Conservation (phyloP, 1,140 invertebrate species). For the Anadara kagoshimensis region DNA sequence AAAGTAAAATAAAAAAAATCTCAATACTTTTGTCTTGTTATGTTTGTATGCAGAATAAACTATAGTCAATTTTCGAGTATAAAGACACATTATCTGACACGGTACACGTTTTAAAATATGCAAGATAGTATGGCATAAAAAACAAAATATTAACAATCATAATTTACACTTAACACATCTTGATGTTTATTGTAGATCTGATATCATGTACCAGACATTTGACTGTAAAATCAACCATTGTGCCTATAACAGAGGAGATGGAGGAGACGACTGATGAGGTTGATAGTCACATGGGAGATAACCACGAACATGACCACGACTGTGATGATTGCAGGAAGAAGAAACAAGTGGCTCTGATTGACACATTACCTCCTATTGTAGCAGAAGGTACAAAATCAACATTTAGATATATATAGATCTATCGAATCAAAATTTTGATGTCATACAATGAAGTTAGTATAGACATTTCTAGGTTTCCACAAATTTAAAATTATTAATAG, state of each 20-base stretch:
- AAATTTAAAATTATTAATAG: no score
- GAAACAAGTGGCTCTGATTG: slow-evolving; percentile 52
- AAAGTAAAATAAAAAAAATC: no score
- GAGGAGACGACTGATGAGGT: slow-evolving; percentile 12
- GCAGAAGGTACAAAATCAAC: slow-evolving; percentile 52
- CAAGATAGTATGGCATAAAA: no score
- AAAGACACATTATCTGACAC: no score
- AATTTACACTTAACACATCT: slow-evolving; percentile 56
- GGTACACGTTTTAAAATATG: no score
- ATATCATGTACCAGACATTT: slow-evolving; percentile 64
- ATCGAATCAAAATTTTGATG: no score
- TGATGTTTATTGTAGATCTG: slow-evolving; percentile 56
- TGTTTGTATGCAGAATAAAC: no score
- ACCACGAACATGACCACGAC: slow-evolving; percentile 54
- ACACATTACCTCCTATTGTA: slow-evolving; percentile 66
- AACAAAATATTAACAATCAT: not conserved
- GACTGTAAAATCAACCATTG: slow-evolving; percentile 59
- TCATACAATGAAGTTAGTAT: no score
- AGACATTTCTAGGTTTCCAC: no score
- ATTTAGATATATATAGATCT: no score
- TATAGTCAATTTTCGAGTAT: no score
- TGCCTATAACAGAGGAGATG: slow-evolving; percentile 15
- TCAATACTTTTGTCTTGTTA: no score
- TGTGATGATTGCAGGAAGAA: slow-evolving; percentile 58
- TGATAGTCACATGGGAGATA: slow-evolving; percentile 18